phyloP scores from a whole-genome alignment of 1,140 invertebrate genomes.

The Glossosoma conforme region DNA sequence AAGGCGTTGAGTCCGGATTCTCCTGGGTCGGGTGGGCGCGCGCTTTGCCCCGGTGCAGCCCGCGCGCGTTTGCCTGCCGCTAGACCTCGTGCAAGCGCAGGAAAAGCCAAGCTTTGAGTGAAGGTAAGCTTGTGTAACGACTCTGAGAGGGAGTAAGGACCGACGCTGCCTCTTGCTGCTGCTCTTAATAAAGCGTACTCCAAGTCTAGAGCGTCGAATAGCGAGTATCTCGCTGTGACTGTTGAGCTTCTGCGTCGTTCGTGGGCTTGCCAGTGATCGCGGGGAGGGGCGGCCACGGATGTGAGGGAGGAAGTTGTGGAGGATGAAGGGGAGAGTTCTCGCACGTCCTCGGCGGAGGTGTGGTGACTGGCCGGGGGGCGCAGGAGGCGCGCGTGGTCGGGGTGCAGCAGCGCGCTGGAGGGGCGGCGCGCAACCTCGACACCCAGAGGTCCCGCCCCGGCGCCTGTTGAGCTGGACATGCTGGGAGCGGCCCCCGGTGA shows the following conservation, averaged over 20 bases:
- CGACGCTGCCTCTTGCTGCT: slow-evolving; percentile 63
- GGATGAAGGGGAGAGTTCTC: slow-evolving; percentile 45
- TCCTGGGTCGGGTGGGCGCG: slow-evolving; percentile 52
- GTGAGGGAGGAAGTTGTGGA: slow-evolving; percentile 56
- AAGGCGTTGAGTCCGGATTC: slow-evolving; percentile 64
- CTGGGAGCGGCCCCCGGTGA: slow-evolving; percentile 40
- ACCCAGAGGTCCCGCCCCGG: slow-evolving; percentile 34
- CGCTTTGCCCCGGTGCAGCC: slow-evolving; percentile 48
- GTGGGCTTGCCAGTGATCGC: slow-evolving; percentile 40
- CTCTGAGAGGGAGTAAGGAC: slow-evolving; percentile 66
- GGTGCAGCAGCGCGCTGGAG: slow-evolving; percentile 58
- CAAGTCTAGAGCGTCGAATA: slow-evolving; percentile 66
- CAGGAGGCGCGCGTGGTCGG: slow-evolving; percentile 61
- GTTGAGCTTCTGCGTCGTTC: slow-evolving; percentile 47
- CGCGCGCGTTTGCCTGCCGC: slow-evolving; percentile 60
- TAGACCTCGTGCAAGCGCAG: slow-evolving; percentile 63
- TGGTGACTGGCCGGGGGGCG: slow-evolving; percentile 38
- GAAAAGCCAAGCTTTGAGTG: slow-evolving; percentile 69
- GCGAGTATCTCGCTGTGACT: slow-evolving; percentile 57
- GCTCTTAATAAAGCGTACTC: slow-evolving; percentile 65
- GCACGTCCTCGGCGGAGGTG: slow-evolving; percentile 46
- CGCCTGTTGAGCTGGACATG: slow-evolving; percentile 21
- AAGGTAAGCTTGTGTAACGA: slow-evolving; percentile 71
- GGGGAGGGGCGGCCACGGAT: slow-evolving; percentile 47
- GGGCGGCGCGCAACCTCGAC: slow-evolving; percentile 38